Conservation (phyloP, 53 echinoderm and acorn worm species). For the Arbacia lixula region DNA sequence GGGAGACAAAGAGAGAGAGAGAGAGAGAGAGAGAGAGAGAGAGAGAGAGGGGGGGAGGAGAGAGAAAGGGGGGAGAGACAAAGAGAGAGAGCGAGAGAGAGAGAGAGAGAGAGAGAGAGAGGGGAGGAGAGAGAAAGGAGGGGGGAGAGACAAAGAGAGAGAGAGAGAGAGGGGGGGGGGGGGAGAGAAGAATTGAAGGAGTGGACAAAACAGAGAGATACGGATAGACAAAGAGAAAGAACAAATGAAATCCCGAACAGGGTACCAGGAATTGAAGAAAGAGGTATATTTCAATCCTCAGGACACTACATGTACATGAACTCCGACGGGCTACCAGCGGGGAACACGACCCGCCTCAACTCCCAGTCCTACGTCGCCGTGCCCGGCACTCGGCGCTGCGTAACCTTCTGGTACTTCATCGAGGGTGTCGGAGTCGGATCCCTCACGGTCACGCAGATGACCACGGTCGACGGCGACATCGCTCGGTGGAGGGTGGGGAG, state of each 20-base stretch:
- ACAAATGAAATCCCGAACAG: neutral
- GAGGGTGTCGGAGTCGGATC: slow-evolving; percentile 58
- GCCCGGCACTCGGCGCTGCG: slow-evolving; percentile 53
- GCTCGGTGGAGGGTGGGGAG: slow-evolving; percentile 48
- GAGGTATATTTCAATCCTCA: slow-evolving; percentile 10
- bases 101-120: neutral
- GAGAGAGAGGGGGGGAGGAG: neutral
- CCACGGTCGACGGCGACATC: neutral
- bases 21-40: neutral
- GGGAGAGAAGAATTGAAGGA: neutral
- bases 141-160: neutral
- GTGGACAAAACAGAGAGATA: neutral
- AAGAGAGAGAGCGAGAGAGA: neutral
- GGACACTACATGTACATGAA: slow-evolving; percentile 78
- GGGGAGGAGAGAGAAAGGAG: neutral
- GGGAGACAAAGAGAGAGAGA: too few relatives aligned
- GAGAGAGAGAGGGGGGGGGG: neutral
- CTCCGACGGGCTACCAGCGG: neutral
- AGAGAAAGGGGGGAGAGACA: neutral
- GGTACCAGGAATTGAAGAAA: neutral
- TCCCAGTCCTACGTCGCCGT: neutral
- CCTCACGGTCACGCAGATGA: slow-evolving; percentile 40
- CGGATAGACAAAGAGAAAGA: neutral
- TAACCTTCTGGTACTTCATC: slow-evolving; percentile 82
- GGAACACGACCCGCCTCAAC: slow-evolving; percentile 4